phyloP scores from a whole-genome alignment of 2,113 vertebrate species.

The Coracopsis vasa region DNA sequence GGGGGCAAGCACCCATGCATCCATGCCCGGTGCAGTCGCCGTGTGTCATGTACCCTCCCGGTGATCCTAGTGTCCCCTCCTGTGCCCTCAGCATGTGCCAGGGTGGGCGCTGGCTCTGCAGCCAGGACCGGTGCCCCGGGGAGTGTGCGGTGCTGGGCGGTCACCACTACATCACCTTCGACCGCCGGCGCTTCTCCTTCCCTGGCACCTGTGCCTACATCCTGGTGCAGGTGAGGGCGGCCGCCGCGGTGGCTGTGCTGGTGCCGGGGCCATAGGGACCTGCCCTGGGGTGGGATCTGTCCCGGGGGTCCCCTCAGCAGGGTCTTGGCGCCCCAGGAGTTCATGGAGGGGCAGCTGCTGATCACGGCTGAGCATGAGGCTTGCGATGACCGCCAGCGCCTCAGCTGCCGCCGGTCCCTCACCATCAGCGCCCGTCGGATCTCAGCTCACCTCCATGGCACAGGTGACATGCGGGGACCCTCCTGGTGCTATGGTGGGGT shows the following conservation, averaged over 20 bases:
- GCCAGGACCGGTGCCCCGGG: constrained; percentile 78
- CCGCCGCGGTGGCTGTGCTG: rapidly evolving
- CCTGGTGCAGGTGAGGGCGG: constrained; percentile 81
- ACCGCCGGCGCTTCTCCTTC: constrained; percentile 82
- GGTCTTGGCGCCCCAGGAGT: constrained; percentile 74
- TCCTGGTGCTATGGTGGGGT: rapidly evolving
- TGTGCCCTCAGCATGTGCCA: constrained; percentile 75
- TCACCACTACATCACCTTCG: constrained; percentile 85
- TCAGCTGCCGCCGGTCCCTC: constrained; percentile 76
- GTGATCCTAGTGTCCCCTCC: not conserved
- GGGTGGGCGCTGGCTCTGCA: constrained; percentile 84
- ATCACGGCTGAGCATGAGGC: constrained; percentile 69
- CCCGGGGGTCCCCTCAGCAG: not conserved
- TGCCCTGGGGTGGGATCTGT: not conserved
- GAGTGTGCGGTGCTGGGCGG: constrained; percentile 81
- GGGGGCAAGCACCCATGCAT: rapidly evolving
- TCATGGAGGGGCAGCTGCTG: constrained; percentile 78
- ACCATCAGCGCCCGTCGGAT: constrained; percentile 72
- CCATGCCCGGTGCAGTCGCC: rapidly evolving
- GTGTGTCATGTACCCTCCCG: not conserved
- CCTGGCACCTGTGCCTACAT: constrained; percentile 74
- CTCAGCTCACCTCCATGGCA: constrained; percentile 74
- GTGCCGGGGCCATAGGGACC: not conserved
- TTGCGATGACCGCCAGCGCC: constrained; percentile 50
- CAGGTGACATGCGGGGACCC: constrained; percentile 67